Conservation (phyloP, 2,797 vertebrate genomes). For the Heteromormyrus szaboi region DNA sequence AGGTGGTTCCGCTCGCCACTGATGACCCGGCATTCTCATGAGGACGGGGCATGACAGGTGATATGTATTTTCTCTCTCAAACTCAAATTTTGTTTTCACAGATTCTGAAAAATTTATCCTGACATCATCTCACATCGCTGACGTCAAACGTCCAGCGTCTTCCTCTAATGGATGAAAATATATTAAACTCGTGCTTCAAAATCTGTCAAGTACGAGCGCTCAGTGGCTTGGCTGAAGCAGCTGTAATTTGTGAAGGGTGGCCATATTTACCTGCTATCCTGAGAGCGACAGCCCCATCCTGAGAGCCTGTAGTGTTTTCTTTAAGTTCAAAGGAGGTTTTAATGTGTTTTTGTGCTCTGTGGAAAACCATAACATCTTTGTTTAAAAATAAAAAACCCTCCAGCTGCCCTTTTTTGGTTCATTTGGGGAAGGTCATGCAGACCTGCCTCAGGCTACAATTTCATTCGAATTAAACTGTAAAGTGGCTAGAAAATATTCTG, state of each 20-base stretch:
- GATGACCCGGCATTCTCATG: neutral
- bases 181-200: neutral
- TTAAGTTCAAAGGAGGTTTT: neutral
- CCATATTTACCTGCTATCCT: neutral
- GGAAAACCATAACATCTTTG: neutral
- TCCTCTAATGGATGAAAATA: neutral
- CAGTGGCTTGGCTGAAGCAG: neutral
- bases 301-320: neutral
- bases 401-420: neutral
- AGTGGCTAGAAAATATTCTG: neutral
- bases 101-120: neutral
- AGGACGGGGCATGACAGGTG: neutral
- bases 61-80: constrained; percentile 47
- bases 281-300: neutral
- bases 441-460: neutral
- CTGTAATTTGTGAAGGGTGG: neutral
- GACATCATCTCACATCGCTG: neutral
- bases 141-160: neutral
- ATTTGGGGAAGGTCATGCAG: neutral
- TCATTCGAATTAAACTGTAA: neutral
- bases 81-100: constrained; percentile 30
- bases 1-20: neutral
- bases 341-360: constrained; percentile 3
- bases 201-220: neutral
- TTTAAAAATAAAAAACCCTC: constrained; percentile 5